Evolutionary conservation across 1,140 invertebrate genomes (phyloP).

Genomic region (Calephelis virginiensis): DNA sequence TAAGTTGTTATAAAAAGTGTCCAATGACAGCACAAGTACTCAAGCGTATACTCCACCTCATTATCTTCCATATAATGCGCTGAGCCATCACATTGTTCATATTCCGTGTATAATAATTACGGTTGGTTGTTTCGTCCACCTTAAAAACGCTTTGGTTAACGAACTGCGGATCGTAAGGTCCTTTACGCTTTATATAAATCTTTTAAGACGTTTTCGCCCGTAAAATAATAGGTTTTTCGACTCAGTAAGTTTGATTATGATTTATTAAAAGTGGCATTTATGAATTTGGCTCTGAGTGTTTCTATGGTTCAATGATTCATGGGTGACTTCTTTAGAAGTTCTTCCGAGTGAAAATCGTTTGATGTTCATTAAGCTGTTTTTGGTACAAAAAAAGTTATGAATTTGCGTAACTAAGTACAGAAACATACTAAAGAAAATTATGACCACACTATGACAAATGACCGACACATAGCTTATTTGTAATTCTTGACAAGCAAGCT

Average conservation of each 20-base stretch:
- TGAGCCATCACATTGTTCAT: neutral
- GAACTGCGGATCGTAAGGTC: neutral
- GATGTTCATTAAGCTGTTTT: no score
- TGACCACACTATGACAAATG: no score
- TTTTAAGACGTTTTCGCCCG: conserved; percentile 11
- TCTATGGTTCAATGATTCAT: no score
- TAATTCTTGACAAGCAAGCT: no score
- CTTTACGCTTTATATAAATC: conserved; percentile 15
- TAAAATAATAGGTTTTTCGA: conserved; percentile 8
- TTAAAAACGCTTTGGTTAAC: conserved; percentile 16
- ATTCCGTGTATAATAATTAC: conserved; percentile 1
- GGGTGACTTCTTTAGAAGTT: no score
- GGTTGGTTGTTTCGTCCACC: conserved; percentile 1
- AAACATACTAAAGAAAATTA: no score
- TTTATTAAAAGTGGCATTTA: neutral
- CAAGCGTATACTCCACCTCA: neutral
- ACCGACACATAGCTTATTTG: no score
- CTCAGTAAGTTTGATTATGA: conserved; percentile 1
- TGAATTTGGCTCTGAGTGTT: neutral
- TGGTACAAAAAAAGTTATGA: no score
- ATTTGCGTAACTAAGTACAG: no score
- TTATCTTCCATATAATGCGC: conserved; percentile 4
- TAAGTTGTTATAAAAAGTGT: neutral
- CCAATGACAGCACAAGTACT: neutral
- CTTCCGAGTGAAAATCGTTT: no score